Conservation (phyloP, 1,140 invertebrate species). For the Neodiprion virginianus region DNA sequence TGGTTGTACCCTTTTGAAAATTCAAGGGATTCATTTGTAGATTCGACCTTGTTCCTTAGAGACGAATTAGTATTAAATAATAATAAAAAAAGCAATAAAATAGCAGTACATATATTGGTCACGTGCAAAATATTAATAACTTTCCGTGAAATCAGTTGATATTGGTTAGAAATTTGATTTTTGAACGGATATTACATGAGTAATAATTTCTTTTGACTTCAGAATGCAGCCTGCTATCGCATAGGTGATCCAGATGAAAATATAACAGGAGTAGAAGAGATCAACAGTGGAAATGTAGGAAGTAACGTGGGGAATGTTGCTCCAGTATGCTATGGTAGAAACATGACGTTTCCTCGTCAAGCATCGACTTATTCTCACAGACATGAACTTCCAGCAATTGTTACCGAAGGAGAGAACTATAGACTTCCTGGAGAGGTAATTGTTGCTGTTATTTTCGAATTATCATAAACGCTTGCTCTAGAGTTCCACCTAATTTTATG, state of each 20-base stretch:
- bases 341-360: slow-evolving; percentile 70
- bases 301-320: slow-evolving; percentile 35
- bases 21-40: slow-evolving; percentile 21
- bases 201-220: slow-evolving; percentile 27
- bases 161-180: no score
- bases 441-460: slow-evolving; percentile 12
- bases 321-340: slow-evolving; percentile 60
- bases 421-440: slow-evolving; percentile 56
- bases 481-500: slow-evolving; percentile 5
- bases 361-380: slow-evolving; percentile 56
- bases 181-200: no score
- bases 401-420: slow-evolving; percentile 68
- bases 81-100: not conserved
- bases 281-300: slow-evolving; percentile 40
- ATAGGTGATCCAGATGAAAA: slow-evolving; percentile 57
- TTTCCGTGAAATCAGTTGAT: no score
- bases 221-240: slow-evolving; percentile 62
- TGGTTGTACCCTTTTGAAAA: slow-evolving; percentile 39
- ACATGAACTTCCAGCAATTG: slow-evolving; percentile 67
- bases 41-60: not conserved
- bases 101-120: not conserved
- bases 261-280: slow-evolving; percentile 50
- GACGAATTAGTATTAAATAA: no score
- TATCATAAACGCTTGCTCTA: slow-evolving; percentile 13
- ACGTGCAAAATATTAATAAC: no score